Evolutionary conservation across 2,888 invertebrate genomes (phyloP).

Genomic region (Euplagia quadripunctaria): DNA sequence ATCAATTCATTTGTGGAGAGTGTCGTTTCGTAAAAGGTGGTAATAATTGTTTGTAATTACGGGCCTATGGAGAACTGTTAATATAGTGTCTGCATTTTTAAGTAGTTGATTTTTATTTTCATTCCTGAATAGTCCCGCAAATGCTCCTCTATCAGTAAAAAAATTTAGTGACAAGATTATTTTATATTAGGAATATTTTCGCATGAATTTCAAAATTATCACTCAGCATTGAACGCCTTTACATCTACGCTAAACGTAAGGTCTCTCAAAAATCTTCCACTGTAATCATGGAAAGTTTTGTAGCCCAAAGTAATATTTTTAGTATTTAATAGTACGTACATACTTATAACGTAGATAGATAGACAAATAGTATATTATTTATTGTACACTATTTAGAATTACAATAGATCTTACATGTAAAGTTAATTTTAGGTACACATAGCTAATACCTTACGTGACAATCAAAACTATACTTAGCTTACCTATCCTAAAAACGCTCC

Average conservation of each 20-base stretch:
- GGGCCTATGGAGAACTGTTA: neutral
- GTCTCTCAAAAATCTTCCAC: neutral
- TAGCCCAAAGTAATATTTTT: neutral
- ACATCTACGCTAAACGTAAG: neutral
- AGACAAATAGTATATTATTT: neutral
- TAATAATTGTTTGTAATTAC: neutral
- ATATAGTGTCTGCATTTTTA: neutral
- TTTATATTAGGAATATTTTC: too few relatives aligned
- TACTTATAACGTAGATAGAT: neutral
- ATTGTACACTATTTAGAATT: too few relatives aligned
- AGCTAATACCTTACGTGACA: neutral
- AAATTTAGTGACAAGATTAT: neutral
- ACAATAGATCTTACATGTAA: too few relatives aligned
- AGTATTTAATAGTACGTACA: neutral
- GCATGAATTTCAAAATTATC: too few relatives aligned
- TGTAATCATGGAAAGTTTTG: neutral
- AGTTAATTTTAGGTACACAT: too few relatives aligned
- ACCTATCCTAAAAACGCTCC: slow-evolving; percentile 14
- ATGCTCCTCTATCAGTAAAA: too few relatives aligned
- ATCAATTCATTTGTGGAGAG: slow-evolving; percentile 15
- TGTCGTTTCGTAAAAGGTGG: slow-evolving; percentile 5
- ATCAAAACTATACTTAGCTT: slow-evolving; percentile 9
- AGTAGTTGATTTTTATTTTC: neutral
- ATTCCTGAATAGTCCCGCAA: too few relatives aligned
- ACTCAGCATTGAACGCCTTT: neutral